These are phyloP conservation scores for Lateolabrax maculatus DNA, from an alignment of 2,797 vertebrate genomes.

Conservation along the genomic window DNA sequence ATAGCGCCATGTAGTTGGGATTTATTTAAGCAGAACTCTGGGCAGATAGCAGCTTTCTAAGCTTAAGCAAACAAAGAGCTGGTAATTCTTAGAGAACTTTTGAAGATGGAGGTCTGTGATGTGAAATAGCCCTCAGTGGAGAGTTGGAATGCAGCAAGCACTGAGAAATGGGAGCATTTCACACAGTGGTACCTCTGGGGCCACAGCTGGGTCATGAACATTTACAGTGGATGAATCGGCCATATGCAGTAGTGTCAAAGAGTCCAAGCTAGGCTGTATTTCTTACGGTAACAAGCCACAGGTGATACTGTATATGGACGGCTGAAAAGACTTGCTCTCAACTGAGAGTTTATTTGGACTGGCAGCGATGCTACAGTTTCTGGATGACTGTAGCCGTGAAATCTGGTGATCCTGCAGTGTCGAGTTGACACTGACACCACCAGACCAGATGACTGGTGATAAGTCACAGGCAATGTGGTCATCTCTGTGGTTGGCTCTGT, in stretches of 20 bases:
- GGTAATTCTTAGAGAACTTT: constrained; percentile 63
- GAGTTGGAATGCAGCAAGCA: constrained; percentile 68
- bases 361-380: constrained; percentile 28
- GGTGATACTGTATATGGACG: constrained; percentile 33
- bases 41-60: constrained; percentile 73
- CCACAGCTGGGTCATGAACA: constrained; percentile 61
- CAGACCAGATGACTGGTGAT: constrained; percentile 73
- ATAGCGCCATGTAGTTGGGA: constrained; percentile 82
- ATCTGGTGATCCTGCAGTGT: constrained; percentile 58
- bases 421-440: constrained; percentile 62
- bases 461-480: constrained; percentile 77
- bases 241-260: constrained; percentile 47
- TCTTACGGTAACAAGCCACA: constrained; percentile 44
- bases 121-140: constrained; percentile 68
- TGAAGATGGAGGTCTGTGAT: constrained; percentile 73
- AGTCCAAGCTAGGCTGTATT: constrained; percentile 44
- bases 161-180: constrained; percentile 71
- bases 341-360: constrained; percentile 52
- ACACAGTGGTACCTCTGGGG: constrained; percentile 65
- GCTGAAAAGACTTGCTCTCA: constrained; percentile 37
- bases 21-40: constrained; percentile 80
- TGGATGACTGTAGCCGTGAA: constrained; percentile 57
- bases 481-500: constrained; percentile 67
- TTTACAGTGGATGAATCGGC: constrained; percentile 55
- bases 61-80: constrained; percentile 75